Evolutionary conservation across 2,888 invertebrate genomes (phyloP).

Genomic region (Drosophila differens): DNA sequence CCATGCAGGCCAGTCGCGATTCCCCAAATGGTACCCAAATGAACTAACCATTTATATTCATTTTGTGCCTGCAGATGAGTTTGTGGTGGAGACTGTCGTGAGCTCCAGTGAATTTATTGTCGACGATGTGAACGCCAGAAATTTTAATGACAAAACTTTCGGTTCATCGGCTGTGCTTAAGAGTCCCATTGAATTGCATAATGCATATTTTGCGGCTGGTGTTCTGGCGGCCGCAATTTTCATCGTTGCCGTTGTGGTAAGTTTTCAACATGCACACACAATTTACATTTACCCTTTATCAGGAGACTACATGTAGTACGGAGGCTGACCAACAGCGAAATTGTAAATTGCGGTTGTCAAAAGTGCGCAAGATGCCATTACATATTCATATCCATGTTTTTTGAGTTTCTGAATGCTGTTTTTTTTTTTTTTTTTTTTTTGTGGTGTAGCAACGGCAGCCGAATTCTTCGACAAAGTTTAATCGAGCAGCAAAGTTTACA

Average conservation of each 20-base stretch:
- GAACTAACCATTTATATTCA: conserved; percentile 51
- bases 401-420: conserved; percentile 30
- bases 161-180: conserved; percentile 84
- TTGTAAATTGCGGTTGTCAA: conserved; percentile 69
- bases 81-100: conserved; percentile 89
- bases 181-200: conserved; percentile 88
- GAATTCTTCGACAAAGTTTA: conserved; percentile 50
- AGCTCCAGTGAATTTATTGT: conserved; percentile 86
- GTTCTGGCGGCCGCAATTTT: conserved; percentile 91
- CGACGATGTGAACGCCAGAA: conserved; percentile 85
- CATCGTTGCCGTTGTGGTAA: conserved; percentile 91
- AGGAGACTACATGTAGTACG: conserved; percentile 7
- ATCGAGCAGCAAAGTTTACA: conserved; percentile 47
- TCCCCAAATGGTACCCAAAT: conserved; percentile 3
- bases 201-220: conserved; percentile 92
- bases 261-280: conserved; percentile 66
- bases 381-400: conserved; percentile 76
- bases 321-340: conserved; percentile 67
- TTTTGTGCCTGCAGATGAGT: conserved; percentile 87
- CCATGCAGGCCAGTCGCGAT: conserved; percentile 5
- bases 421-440: not conserved
- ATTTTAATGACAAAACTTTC: conserved; percentile 86
- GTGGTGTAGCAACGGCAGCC: conserved; percentile 7
- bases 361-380: conserved; percentile 62
- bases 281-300: conserved; percentile 23